A percentile compares a stretch with the other conserved stretches of the same genome.
Conservation (phyloP, 2,888 invertebrate species). For the Eristalinus sepulchralis region DNA sequence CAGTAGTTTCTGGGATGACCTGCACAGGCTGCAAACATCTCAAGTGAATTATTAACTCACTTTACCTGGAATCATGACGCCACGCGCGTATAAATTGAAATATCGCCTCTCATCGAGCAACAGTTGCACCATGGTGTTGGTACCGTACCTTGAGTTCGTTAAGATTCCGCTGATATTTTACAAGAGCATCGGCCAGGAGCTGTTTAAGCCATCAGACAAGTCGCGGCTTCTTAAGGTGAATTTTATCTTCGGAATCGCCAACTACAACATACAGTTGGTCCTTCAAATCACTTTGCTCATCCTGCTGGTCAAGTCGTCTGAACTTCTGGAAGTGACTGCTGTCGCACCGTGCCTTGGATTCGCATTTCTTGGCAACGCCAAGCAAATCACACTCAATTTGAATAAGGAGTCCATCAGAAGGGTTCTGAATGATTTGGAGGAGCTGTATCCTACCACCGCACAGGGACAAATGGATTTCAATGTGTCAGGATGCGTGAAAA, state of each 20-base stretch:
- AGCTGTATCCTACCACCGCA: conserved; percentile 75
- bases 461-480: conserved; percentile 71
- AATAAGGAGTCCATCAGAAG: conserved; percentile 72
- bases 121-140: neutral
- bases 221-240: conserved; percentile 68
- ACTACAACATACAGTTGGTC: conserved; percentile 74
- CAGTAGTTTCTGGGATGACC: too few species aligned
- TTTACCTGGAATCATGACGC: too few species aligned
- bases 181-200: conserved; percentile 75
- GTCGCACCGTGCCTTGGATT: conserved; percentile 78
- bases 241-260: conserved; percentile 74
- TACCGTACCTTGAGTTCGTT: conserved; percentile 10
- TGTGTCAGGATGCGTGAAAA: conserved; percentile 57
- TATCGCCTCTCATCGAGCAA: neutral
- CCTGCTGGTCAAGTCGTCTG: conserved; percentile 73
- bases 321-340: conserved; percentile 75
- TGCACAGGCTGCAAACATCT: too few species aligned
- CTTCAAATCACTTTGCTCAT: conserved; percentile 75
- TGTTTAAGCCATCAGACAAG: conserved; percentile 74
- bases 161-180: conserved; percentile 70
- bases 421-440: conserved; percentile 75
- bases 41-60: neutral
- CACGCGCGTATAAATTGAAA: neutral
- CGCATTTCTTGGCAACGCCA: conserved; percentile 75
- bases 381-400: conserved; percentile 74